Conservation (phyloP, 2,113 vertebrate genomes). For the Brevimyrus niger region DNA sequence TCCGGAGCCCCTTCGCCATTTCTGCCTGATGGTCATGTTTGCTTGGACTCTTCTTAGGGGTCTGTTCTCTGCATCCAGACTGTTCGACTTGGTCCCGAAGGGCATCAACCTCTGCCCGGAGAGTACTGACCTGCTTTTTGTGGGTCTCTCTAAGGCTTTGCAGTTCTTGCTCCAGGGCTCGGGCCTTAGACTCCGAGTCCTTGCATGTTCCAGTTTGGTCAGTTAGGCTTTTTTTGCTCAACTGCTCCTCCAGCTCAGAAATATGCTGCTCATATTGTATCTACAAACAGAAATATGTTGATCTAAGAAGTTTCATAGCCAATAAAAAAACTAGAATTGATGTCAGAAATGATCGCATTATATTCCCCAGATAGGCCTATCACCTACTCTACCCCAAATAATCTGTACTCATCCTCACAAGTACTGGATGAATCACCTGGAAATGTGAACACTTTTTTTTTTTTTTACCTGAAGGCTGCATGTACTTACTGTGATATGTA, state of each 20-base stretch:
- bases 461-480: too few species aligned
- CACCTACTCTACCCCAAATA: background rate
- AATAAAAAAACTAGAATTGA: background rate
- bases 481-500: background rate
- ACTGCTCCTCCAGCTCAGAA: slow-evolving; percentile 68
- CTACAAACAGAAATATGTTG: slow-evolving; percentile 50
- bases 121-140: slow-evolving; percentile 44
- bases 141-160: slow-evolving; percentile 50
- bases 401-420: background rate
- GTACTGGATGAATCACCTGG: background rate
- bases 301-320: background rate
- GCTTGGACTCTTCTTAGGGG: slow-evolving; percentile 46
- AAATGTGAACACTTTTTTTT: background rate
- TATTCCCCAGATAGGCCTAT: background rate
- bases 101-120: slow-evolving; percentile 44
- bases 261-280: slow-evolving; percentile 82
- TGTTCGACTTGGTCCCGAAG: slow-evolving; percentile 69
- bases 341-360: background rate
- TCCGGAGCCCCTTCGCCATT: slow-evolving; percentile 55
- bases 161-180: slow-evolving; percentile 61
- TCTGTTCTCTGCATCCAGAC: slow-evolving; percentile 46
- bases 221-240: slow-evolving; percentile 49
- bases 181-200: slow-evolving; percentile 29
- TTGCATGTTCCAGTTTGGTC: slow-evolving; percentile 19
- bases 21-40: slow-evolving; percentile 56